Evolutionary conservation across 2,113 vertebrate species (phyloP).

Genomic region (Callithrix jacchus): DNA sequence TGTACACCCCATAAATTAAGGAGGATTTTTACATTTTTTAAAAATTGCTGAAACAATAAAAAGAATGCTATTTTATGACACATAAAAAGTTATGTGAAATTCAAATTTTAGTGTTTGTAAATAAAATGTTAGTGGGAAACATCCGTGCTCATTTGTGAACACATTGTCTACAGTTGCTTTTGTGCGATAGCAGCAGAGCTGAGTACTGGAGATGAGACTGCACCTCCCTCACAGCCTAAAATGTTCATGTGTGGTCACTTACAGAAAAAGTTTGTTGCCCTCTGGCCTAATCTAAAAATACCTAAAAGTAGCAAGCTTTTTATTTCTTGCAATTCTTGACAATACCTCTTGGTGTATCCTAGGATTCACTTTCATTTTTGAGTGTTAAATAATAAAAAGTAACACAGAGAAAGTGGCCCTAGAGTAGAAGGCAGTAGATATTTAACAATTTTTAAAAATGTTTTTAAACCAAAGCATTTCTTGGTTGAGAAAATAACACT

Average conservation of each 20-base stretch:
- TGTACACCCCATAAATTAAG: neutral
- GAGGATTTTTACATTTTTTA: neutral
- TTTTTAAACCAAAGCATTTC: neutral
- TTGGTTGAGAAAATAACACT: neutral
- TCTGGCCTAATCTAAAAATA: neutral
- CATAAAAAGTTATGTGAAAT: neutral
- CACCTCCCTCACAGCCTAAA: neutral
- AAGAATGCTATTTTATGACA: neutral
- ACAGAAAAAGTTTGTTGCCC: neutral
- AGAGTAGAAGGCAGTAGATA: neutral
- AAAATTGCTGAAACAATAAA: neutral
- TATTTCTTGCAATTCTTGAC: neutral
- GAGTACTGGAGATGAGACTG: neutral
- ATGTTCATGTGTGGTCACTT: neutral
- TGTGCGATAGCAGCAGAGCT: neutral
- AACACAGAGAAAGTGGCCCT: neutral
- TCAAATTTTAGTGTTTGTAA: neutral
- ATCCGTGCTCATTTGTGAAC: neutral
- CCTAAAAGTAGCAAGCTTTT: neutral
- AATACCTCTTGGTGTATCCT: neutral
- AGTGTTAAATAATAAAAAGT: neutral
- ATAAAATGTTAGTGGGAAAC: neutral
- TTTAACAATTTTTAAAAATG: neutral
- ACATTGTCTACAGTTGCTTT: neutral
- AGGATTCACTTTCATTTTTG: neutral